Evolutionary conservation across 2,113 vertebrate genomes (phyloP).

Genomic region (Sitta europaea): DNA sequence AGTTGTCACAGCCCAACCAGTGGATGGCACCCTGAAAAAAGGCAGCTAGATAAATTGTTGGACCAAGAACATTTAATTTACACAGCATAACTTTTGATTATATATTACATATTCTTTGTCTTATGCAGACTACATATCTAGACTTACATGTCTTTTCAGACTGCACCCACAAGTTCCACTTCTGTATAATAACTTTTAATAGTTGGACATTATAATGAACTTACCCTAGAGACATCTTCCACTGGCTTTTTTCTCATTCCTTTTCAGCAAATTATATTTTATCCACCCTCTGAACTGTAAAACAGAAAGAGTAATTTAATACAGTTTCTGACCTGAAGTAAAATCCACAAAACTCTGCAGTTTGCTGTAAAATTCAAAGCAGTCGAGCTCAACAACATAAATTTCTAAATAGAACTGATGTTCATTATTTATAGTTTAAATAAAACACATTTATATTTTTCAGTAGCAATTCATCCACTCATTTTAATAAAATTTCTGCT

Average conservation of each 20-base stretch:
- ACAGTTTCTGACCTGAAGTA: neutral
- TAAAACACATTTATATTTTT: neutral
- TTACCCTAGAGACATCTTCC: neutral
- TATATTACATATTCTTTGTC: neutral
- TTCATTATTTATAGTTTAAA: neutral
- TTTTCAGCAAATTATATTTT: conserved; percentile 1
- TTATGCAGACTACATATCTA: neutral
- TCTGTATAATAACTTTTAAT: neutral
- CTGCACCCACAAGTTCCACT: neutral
- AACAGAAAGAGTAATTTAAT: conserved; percentile 14
- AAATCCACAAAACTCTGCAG: neutral
- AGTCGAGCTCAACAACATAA: neutral
- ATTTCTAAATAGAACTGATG: neutral
- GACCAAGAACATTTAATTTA: neutral
- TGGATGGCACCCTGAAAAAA: neutral
- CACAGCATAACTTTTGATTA: neutral
- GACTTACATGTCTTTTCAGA: neutral
- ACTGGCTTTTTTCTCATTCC: neutral
- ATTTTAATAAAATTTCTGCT: neutral
- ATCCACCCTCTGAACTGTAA: conserved; percentile 45
- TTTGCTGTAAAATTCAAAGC: neutral
- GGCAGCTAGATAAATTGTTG: neutral
- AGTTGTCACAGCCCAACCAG: neutral
- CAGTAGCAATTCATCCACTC: neutral
- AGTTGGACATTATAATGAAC: neutral